phyloP scores from a whole-genome alignment of 2,888 invertebrate genomes.

The Slavum lentiscoides region DNA sequence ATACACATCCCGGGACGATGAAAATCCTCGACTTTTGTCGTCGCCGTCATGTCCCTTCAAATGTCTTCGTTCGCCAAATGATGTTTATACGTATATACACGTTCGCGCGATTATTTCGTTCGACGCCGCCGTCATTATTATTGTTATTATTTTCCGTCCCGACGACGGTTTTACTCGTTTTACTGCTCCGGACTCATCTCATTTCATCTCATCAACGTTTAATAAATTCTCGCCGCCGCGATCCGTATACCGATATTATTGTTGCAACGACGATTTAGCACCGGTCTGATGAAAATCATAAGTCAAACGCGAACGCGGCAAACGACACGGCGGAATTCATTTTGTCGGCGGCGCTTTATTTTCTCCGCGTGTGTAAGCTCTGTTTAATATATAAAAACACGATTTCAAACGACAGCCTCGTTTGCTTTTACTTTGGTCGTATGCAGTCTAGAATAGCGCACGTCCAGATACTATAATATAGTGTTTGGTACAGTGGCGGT shows the following conservation, averaged over 20 bases:
- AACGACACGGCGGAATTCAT: too few relatives aligned
- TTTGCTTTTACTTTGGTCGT: too few relatives aligned
- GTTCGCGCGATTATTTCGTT: neutral
- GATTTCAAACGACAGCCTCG: too few relatives aligned
- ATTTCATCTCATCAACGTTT: constrained; percentile 3
- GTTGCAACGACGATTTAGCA: neutral
- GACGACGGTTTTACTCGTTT: constrained; percentile 24
- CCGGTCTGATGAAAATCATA: constrained; percentile 41
- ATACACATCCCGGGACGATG: neutral
- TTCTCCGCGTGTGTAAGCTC: neutral
- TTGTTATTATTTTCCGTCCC: neutral
- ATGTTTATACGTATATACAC: neutral
- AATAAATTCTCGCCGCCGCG: neutral
- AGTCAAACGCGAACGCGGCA: neutral
- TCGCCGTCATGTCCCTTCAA: constrained; percentile 16
- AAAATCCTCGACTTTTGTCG: constrained; percentile 23
- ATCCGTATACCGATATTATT: neutral
- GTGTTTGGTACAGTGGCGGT: too few relatives aligned
- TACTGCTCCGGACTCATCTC: neutral
- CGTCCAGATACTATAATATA: too few relatives aligned
- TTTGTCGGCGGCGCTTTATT: neutral
- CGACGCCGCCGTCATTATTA: neutral
- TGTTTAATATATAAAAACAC: too few relatives aligned
- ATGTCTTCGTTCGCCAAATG: constrained; percentile 7
- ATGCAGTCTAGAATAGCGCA: too few relatives aligned